A percentile compares a stretch with the other conserved stretches of the same genome.
Conservation (phyloP, 1,140 invertebrate species). For the Amphibalanus amphitrite region DNA sequence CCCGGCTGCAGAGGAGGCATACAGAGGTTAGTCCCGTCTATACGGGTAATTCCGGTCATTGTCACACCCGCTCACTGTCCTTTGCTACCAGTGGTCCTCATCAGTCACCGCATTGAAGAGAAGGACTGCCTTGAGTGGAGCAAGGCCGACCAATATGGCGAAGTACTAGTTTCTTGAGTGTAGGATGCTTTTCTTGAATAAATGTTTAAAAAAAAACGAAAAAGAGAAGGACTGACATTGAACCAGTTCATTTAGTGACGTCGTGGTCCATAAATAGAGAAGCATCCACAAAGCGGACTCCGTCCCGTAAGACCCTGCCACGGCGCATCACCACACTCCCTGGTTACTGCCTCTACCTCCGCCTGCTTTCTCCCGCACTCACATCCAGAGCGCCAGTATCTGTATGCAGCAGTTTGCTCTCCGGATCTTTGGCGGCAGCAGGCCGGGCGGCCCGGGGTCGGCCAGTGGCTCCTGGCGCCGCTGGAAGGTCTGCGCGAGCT, state of each 20-base stretch:
- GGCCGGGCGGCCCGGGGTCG: constrained; percentile 55
- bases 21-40: too few species aligned
- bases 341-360: too few species aligned
- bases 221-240: background rate
- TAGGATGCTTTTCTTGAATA: too few species aligned
- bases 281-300: constrained; percentile 3
- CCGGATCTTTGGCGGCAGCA: constrained; percentile 44
- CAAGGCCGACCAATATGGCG: too few species aligned
- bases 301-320: background rate
- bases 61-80: too few species aligned
- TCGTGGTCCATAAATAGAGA: constrained; percentile 21
- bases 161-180: too few species aligned
- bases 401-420: constrained; percentile 42
- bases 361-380: too few species aligned
- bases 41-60: too few species aligned
- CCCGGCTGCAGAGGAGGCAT: background rate
- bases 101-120: too few species aligned
- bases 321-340: background rate
- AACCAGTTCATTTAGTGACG: background rate
- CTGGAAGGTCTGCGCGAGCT: constrained; percentile 61
- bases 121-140: too few species aligned
- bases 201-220: too few species aligned
- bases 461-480: constrained; percentile 43
- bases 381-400: constrained; percentile 52
- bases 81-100: too few species aligned